Base-by-base conservation (phyloP, 1,140 invertebrate genomes). In the Lycorma delicatula region DNA sequence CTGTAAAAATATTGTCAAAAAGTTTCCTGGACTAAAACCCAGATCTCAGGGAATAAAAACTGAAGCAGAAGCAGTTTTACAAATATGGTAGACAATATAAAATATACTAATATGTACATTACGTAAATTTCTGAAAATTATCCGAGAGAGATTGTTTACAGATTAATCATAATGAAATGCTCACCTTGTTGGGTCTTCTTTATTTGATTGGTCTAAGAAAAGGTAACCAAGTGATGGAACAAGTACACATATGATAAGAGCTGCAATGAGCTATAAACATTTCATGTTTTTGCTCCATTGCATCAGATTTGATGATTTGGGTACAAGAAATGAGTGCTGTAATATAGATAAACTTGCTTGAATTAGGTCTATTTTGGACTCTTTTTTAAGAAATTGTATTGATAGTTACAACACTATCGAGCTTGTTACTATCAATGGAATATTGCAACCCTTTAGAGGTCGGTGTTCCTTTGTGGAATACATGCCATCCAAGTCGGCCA, bases 341-440 rank as follows among this genome's bases (percentile, higher is more conserved):
- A 44, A 63, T 61, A 22, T 56, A 7, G 68, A 72, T 38, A 68
- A 61, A 36, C 56, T 74, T n/a, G 71, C 71, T 47, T 64, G 68
- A 6, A 68, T 74, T 41, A 48, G 68, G 31, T 59, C 69, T 41
- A 16, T 72, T 6, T 73, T 70, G 61, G 64, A 72, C 47, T 36
- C 48, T 6, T 70, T 74, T 57, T 63, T 68, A 13, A 2, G 60
- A 9, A 70, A 66, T 5, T 74, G 68, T 60, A 55, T 69, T 41
- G 63, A 67, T 71, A 67, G 62, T 2, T 72, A 70, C 51, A 58
- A 61, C 26, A 53, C 62, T n/a, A 55, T 60, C 44, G 64, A 70
- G 60, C 63, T 64, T 20, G 59, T 70, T 6, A 72, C 67, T 12
- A 67, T 75, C 25, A 72, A 77, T 60, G 71, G 77, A 62, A 72